Base-by-base conservation (phyloP, 2,113 vertebrate species). In the Oreocharis arfaki region DNA sequence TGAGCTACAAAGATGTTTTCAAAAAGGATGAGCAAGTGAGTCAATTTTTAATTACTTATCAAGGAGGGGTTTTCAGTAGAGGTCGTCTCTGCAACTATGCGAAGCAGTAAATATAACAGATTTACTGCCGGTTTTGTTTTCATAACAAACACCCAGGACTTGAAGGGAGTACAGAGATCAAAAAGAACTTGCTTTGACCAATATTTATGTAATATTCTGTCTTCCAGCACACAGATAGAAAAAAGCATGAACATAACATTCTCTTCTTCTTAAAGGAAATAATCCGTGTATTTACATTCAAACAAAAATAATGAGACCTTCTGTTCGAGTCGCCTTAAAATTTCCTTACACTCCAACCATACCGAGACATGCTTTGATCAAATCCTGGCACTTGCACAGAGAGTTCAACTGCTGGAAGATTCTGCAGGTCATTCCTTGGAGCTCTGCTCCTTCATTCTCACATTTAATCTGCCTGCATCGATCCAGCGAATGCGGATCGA, bases 11-110 rank as follows among this genome's bases (percentile, higher is more conserved):
- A 83, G 81, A 76, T 46, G 19, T 74, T 95, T 96, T 93, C 63
- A 70, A 73, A 80, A 89, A 89, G 21, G 33, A 70, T 35, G 67
- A 68, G 52, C 14, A 28, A 64, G 56, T 63, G 18, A 84, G 85
- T 87, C 10, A 77, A 69, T 91, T 94, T 96, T 96, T 93, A 91
- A 84, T 94, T 96, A 88, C 87, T 67, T 65, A 50, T 28, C 63
- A 77, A 87, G 78, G 16, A 92, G 20, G 47, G 5, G 15, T 77
- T 91, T 85, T 90, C 87, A 61, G 61, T 5, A 64, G 74, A 87
- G 18, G 33, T 64, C 20, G 1, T 83, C 44, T 74, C 84, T 68
- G 53, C 28, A 79, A 16, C 50, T 60, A 13, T 16, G 46, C 35
- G 73, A 60, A 85, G 37, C 32, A 84, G 17, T 70, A 85, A 87